phyloP scores from a whole-genome alignment of 1,140 invertebrate genomes.

The Eumaeus atala region DNA sequence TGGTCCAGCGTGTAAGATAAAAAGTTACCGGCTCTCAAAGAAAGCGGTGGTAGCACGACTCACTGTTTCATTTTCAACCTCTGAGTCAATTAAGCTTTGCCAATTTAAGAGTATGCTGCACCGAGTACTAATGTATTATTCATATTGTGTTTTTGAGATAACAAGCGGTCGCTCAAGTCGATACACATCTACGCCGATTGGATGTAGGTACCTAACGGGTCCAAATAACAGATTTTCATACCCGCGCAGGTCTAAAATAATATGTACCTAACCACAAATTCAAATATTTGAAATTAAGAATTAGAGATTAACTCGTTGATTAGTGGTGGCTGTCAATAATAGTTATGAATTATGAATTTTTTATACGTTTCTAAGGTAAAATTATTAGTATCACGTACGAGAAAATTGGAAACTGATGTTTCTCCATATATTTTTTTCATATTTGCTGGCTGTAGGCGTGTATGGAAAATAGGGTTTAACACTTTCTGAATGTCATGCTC shows the following conservation, averaged over 20 bases:
- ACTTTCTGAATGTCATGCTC: too few relatives aligned
- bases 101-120: slow-evolving; percentile 61
- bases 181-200: slow-evolving; percentile 70
- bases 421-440: too few relatives aligned
- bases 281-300: too few relatives aligned
- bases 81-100: slow-evolving; percentile 70
- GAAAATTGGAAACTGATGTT: too few relatives aligned
- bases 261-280: not conserved
- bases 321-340: too few relatives aligned
- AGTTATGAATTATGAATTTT: not conserved
- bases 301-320: too few relatives aligned
- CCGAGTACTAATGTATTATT: slow-evolving; percentile 67
- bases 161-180: slow-evolving; percentile 64
- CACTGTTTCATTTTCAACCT: slow-evolving; percentile 66
- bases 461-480: too few relatives aligned
- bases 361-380: too few relatives aligned
- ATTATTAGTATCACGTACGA: too few relatives aligned
- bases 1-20: slow-evolving; percentile 18
- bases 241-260: not conserved
- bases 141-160: slow-evolving; percentile 73
- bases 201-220: too few relatives aligned
- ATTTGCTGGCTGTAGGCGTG: too few relatives aligned
- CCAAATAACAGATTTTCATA: too few relatives aligned
- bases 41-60: slow-evolving; percentile 12
- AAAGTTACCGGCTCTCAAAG: slow-evolving; percentile 17